Base-by-base conservation (phyloP, 2,888 invertebrate species). In the Panzeria rudis region DNA sequence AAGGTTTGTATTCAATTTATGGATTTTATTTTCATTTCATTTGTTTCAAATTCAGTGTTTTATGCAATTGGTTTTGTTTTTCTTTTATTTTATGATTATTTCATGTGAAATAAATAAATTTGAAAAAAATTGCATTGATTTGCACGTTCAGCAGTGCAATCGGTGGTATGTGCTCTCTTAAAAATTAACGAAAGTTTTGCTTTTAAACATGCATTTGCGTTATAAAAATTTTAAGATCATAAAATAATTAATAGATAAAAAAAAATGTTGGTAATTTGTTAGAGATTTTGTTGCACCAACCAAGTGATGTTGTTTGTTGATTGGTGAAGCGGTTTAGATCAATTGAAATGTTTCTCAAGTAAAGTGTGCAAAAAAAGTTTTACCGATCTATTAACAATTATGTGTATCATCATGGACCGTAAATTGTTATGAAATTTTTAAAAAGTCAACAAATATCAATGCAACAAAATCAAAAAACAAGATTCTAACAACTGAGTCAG, bases 81-180 rank as follows among this genome's bases (percentile, higher is more conserved):
- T 3, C 68, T 61, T 69, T 47, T 68, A 4, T 6, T 35, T 61
- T 20, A 56, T 59, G 56, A 56, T 66, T 52, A 29, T 69, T 68
- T 69, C 68, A 78, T 69, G 68, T 78, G 68, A 78, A 76, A 54
- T 20, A 50, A 23, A 15, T 38, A 11, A 25, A 41, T 72, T 72
- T 44, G 1, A 13, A 23, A 56, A 25, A 54, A 54, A 76, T 13
- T 64, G 52, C 61, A 79, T 71, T 79, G 44, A 71, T 79, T 79
- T 79, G 79, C 64, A 79, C 79, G 79, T 79, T 72, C 54, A 54
- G 54, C 13, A 17, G 15, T 56, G 79, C 79, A 79, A 71, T 69
- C 29, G 3, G 44, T 17, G 50, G 44, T 11, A 20, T 75, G 23
- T 61, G n/a, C n/a, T 52, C 25, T 41, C 41, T 17, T 47, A 20